Base-by-base conservation (phyloP, 2,888 invertebrate species). In the Nemapogon koenigi region DNA sequence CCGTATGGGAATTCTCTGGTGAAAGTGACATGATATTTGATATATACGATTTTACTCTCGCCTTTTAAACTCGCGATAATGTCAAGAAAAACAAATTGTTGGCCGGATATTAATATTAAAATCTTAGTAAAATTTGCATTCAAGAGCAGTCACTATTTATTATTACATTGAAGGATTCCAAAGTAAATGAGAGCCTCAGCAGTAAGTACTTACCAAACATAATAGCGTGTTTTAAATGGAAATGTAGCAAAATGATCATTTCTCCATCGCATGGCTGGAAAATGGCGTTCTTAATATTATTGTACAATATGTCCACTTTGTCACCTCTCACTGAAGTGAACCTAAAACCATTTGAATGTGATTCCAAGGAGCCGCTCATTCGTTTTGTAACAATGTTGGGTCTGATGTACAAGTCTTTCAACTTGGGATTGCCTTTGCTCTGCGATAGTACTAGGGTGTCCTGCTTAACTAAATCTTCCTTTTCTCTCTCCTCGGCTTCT, bases 301-400 rank as follows among this genome's bases (percentile, higher is more conserved):
- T 99, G 70, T 98, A 99, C 37, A 99, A 78, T 52, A 99, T 98
- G 58, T 99, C 99, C 4, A 99, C 97, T 83, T 99, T 99, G 60
- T 99, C 99, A 3, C 99, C 99, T 53, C 98, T 86, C n/a, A 99
- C 94, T 0, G 98, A 98, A 0, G 97, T 98, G 61, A 98, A 99
- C 25, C 97, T 84, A 58, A 94, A 94, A 8, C 98, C 98, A 58
- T 99, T 99, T 0, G 89, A 86, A 57, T 99, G 99, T 0, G 99
- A 94, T 69, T 99, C 98, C 43, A 98, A 72, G 2, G 89, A 87
- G 16, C 92, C 94, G 15, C 93, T 93, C 88, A 97, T 97, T 60
- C 97, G 84, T 64, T 95, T 95, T 1, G 95, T 92, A 2, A 97
- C 96, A 58, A 99, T 97, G 64, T 98, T 99, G n/a, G 99, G 99